These are phyloP conservation scores for Brachionus calyciflorus DNA, from an alignment of 1,140 invertebrate genomes.

Conservation along the genomic window DNA sequence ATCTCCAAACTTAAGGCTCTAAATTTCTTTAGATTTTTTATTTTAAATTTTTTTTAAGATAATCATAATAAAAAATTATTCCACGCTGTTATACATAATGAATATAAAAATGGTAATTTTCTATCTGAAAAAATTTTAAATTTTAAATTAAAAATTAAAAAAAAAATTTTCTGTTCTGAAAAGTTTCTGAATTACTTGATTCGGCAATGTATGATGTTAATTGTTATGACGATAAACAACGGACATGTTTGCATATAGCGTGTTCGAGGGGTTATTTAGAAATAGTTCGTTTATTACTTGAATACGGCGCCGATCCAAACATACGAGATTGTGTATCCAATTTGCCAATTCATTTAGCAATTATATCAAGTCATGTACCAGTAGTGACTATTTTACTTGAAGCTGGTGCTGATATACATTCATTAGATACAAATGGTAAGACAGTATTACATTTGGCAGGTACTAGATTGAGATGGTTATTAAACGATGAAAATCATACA, in stretches of 20 bases:
- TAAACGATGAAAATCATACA: conserved; percentile 29
- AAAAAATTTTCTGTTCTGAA: background rate
- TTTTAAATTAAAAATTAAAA: background rate
- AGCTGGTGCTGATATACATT: conserved; percentile 21
- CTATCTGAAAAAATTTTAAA: no score
- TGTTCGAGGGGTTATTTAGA: background rate
- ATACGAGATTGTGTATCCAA: conserved; percentile 29
- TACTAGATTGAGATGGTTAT: conserved; percentile 27
- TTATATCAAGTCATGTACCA: conserved; percentile 31
- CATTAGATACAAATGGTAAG: conserved; percentile 31
- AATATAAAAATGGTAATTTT: background rate
- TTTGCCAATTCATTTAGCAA: conserved; percentile 43
- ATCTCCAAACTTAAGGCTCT: background rate
- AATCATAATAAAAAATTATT: conserved; percentile 39
- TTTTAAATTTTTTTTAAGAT: background rate
- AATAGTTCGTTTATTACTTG: conserved; percentile 13
- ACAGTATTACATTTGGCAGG: conserved; percentile 38
- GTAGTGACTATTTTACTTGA: conserved; percentile 38
- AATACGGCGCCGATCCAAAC: conserved; percentile 39
- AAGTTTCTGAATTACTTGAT: conserved; percentile 1
- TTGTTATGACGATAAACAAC: conserved; percentile 29
- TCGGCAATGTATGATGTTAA: conserved; percentile 14
- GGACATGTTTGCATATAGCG: conserved; percentile 42
- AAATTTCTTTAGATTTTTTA: background rate
- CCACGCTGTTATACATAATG: background rate